Percentiles rank a stretch among this genome's conserved stretches.
These are phyloP conservation scores for Stenodema calcarata DNA, from an alignment of 2,888 invertebrate species.

Conservation along the genomic window DNA sequence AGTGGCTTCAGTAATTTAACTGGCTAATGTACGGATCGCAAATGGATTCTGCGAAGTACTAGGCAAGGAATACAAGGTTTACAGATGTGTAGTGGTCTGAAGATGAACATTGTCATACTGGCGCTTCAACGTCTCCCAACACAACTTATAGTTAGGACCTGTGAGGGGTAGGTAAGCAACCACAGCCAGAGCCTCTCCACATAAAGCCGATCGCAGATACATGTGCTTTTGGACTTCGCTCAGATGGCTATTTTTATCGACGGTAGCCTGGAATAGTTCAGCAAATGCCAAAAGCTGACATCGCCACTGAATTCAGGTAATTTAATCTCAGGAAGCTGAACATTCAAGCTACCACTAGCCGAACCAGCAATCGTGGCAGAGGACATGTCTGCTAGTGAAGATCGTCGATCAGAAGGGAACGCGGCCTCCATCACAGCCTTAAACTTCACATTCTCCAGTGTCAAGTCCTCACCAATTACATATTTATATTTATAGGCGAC, in stretches of 20 bases:
- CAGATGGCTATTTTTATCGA: background rate
- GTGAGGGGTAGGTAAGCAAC: slow-evolving; percentile 11
- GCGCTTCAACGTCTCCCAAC: background rate
- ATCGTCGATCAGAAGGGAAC: background rate
- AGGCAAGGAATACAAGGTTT: background rate
- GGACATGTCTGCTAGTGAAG: too few species aligned
- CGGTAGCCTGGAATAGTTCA: background rate
- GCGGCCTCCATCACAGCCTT: background rate
- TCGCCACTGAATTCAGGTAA: slow-evolving; percentile 25
- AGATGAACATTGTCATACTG: background rate
- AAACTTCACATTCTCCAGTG: background rate
- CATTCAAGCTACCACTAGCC: background rate
- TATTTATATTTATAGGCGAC: background rate
- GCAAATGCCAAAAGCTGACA: background rate
- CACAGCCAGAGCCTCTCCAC: background rate
- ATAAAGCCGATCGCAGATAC: background rate
- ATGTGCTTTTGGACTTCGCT: background rate
- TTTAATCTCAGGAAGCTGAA: slow-evolving; percentile 24
- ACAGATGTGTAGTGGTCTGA: background rate
- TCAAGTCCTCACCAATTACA: background rate
- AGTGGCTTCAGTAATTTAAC: background rate
- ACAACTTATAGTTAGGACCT: background rate
- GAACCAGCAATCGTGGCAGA: background rate
- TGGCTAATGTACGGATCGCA: background rate
- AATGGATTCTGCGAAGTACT: background rate